Evolutionary conservation across 2,113 vertebrate genomes (phyloP), one percentile per base, ranked within the genome.

Genomic region (Alectura lathami): DNA sequence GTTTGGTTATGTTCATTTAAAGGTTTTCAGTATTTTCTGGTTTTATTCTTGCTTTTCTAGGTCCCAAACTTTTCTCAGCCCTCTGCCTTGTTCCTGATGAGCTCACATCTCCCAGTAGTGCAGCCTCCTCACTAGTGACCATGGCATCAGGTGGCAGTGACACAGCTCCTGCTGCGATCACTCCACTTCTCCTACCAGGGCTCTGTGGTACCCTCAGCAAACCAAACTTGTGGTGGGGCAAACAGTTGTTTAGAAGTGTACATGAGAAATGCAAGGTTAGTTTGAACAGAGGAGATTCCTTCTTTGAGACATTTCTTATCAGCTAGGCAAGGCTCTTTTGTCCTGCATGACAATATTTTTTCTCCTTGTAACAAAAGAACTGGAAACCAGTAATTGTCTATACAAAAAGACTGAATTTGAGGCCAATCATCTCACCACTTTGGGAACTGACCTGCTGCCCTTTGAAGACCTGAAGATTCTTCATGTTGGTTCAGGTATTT

Each of bases 61-160:
- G 8, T 36, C 26, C 27, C 13, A 16, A 5, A 3, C 59, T 26
- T 23, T 56, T 26, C 11, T 48, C 26, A 82, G n/a, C 40, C 34
- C 36, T 51, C 51, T 48, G 20, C 11, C 48, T 22, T n/a, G 22
- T 30, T 82, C 56, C 17, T 3, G 24, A 43, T 13, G 45, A 68
- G 50, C n/a, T 56, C 17, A 51, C n/a, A 48, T 50, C 21, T 54
- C 34, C 8, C 24, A n/a, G 20, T 16, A 87, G 10, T 21, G 15
- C 0, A 1, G 30, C 36, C 78, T 30, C 29, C 21, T 36, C 42
- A 17, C 16, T 21, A 17, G 32, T 30, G 40, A 36, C 32, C 17
- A 26, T 6, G 6, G 38, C 53, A 63, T 2, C 2, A 3, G 1
- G 8, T 5, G 27, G 36, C 40, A 81, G 68, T 0, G 3, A 30